Base-by-base conservation (phyloP, 2,888 invertebrate genomes). In the Pollenia griseotomentosa region DNA sequence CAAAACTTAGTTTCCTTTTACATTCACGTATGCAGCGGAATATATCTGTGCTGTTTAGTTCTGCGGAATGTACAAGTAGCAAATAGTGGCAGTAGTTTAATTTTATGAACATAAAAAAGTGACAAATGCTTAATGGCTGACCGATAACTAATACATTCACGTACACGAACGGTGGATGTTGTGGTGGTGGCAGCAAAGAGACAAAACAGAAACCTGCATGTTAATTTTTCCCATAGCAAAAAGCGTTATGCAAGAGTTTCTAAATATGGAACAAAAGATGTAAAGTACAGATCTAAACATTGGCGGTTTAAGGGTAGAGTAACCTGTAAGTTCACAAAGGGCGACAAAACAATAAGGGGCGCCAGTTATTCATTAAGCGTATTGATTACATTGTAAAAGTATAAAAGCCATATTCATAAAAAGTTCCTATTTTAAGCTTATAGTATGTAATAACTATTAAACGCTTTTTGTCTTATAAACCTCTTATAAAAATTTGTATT, bases 121-220 rank as follows among this genome's bases (percentile, higher is more conserved):
- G 42, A 68, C 55, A 68, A 73, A 63, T 74, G 68, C 44, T 42
- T 61, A 71, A 61, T 19, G 65, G 75, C 40, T 77, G 65, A 83
- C 83, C 79, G 71, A 74, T 71, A 83, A 65, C 75, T 63, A 85
- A 74, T 46, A 23, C 53, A 74, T 66, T 44, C 79, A 80, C 44
- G 59, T 71, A 70, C n/a, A 12, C 5, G 8, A 65, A 59, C 42
- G 40, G 44, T 42, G 57, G 73, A 23, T 63, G 65, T 16, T 40
- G 19, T 33, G 6, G 59, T 71, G 46, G 71, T 44, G 11, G 53
- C 23, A 14, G 11, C n/a, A 74, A 16, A 19, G 19, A 66, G 9
- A 46, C 46, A 46, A 42, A 57, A 33, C 57, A 57, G 42, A n/a
- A 53, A 55, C 71, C 14, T 40, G 10, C 9, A 55, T 63, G 53